Conservation (phyloP, 2,113 vertebrate genomes). For the Gila orcuttii region DNA sequence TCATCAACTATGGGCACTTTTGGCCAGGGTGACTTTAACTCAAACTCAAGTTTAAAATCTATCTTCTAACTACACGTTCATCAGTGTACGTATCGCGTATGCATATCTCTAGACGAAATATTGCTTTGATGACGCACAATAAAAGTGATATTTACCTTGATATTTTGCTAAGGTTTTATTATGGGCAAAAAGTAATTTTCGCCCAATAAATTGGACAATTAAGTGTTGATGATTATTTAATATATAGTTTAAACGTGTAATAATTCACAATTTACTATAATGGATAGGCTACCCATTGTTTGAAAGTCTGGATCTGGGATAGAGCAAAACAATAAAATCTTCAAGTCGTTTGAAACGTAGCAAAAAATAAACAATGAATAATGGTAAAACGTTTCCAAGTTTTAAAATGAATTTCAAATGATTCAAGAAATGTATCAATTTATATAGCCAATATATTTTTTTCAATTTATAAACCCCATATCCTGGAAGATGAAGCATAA, state of each 20-base stretch:
- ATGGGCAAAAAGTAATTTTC: not conserved
- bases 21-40: not conserved
- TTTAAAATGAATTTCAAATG: not conserved
- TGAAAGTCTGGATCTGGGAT: not conserved
- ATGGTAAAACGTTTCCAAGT: not conserved
- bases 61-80: not conserved
- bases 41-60: not conserved
- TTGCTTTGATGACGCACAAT: not conserved
- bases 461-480: not conserved
- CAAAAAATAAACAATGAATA: not conserved
- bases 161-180: not conserved
- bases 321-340: not conserved
- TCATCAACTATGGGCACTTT: not conserved
- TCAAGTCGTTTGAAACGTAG: not conserved
- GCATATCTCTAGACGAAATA: too few relatives aligned
- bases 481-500: not conserved
- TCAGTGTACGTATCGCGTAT: too few relatives aligned
- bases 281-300: not conserved
- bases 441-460: too few relatives aligned
- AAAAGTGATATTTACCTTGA: not conserved
- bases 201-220: not conserved
- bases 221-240: not conserved
- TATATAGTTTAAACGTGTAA: not conserved
- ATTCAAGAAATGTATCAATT: not conserved
- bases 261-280: not conserved